Evolutionary conservation across 2,797 vertebrate genomes (phyloP).

Genomic region (Onychomys torridus): DNA sequence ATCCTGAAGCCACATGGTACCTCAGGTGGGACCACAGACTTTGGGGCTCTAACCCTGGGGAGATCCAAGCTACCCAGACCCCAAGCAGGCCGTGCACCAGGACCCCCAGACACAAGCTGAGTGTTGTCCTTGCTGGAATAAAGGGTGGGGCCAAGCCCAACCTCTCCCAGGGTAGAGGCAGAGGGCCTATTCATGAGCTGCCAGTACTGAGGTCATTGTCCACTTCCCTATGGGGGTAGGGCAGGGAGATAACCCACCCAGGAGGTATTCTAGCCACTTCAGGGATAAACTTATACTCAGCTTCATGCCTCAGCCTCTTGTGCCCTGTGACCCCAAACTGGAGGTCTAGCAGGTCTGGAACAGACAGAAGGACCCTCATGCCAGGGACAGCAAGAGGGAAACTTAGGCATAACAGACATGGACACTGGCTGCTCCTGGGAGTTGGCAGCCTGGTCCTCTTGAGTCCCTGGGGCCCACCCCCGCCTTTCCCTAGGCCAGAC

Average conservation of each 20-base stretch:
- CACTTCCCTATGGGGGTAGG: not conserved
- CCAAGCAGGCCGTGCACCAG: not conserved
- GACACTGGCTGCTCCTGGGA: not conserved
- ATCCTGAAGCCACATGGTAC: not conserved
- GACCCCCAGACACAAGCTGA: not conserved
- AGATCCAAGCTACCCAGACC: not conserved
- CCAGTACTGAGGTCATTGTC: constrained; percentile 60
- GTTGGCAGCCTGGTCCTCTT: not conserved
- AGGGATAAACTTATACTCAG: not conserved
- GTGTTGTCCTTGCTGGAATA: not conserved
- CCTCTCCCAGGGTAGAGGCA: not conserved
- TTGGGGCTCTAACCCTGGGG: not conserved
- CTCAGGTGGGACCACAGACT: not conserved
- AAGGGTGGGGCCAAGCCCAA: not conserved
- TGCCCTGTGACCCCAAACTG: not conserved
- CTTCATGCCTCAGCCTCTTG: not conserved
- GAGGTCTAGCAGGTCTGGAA: accelerated
- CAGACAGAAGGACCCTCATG: not conserved
- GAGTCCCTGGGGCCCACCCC: constrained; percentile 27
- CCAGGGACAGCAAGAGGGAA: not conserved
- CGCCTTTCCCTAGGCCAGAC: constrained; percentile 38
- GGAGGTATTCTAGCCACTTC: not conserved
- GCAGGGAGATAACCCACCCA: not conserved
- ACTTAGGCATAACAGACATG: not conserved
- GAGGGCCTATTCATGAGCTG: constrained; percentile 23